Percentiles rank a stretch among this genome's conserved stretches.
Conservation (phyloP, 2,113 vertebrate species). For the Coracopsis vasa region DNA sequence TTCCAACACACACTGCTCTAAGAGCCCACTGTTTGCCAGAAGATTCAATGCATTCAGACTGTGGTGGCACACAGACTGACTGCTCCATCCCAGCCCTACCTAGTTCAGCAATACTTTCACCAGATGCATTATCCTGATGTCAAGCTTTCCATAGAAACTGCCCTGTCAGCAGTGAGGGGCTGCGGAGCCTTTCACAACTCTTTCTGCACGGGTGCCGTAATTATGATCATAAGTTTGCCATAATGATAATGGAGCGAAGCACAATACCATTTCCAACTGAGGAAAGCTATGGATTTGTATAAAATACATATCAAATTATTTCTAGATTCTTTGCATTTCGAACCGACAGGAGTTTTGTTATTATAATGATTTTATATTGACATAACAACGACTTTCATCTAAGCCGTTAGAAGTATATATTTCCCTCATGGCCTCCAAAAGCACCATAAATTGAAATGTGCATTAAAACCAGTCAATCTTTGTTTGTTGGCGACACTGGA, state of each 20-base stretch:
- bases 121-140: not conserved
- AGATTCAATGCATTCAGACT: fast-evolving
- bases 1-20: not conserved
- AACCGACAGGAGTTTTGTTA: conserved; percentile 58
- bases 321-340: conserved; percentile 55
- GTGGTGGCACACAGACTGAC: fast-evolving
- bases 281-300: conserved; percentile 63
- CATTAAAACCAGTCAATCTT: conserved; percentile 69
- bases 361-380: conserved; percentile 71
- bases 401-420: conserved; percentile 66
- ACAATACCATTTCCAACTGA: conserved; percentile 45
- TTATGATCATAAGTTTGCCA: conserved; percentile 38
- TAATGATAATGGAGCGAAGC: conserved; percentile 54
- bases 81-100: not conserved
- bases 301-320: conserved; percentile 67
- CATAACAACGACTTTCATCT: conserved; percentile 63
- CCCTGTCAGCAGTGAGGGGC: not conserved
- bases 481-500: conserved; percentile 40
- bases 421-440: conserved; percentile 61
- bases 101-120: not conserved
- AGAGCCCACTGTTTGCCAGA: not conserved
- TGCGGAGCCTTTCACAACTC: not conserved
- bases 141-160: not conserved
- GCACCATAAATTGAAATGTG: conserved; percentile 68
- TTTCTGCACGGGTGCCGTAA: conserved; percentile 39